A percentile compares a stretch with the other conserved stretches of the same genome.
phyloP scores from a whole-genome alignment of 2,888 invertebrate genomes.

The Resseliella maxima region DNA sequence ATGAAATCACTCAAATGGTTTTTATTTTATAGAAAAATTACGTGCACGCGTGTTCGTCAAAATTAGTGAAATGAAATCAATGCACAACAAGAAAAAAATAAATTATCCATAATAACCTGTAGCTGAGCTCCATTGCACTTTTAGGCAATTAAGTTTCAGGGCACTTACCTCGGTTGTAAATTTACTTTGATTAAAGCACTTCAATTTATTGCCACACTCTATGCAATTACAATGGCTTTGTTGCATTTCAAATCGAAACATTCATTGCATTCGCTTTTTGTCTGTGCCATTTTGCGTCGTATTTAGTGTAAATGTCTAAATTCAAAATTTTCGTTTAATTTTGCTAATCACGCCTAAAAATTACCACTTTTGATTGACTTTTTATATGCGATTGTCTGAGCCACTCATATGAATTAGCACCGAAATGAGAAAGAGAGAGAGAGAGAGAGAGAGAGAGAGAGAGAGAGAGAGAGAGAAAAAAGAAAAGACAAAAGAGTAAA shows the following conservation, averaged over 20 bases:
- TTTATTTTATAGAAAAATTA: background rate
- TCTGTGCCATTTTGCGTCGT: background rate
- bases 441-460: too few relatives aligned
- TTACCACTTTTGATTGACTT: slow-evolving; percentile 37
- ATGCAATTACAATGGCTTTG: background rate
- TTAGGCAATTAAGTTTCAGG: background rate
- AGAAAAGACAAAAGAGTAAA: background rate
- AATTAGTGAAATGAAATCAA: background rate
- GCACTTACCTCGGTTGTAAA: background rate
- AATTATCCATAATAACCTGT: background rate
- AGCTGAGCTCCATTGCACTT: background rate
- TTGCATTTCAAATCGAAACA: background rate
- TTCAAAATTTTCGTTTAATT: slow-evolving; percentile 9
- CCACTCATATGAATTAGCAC: background rate
- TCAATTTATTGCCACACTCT: background rate
- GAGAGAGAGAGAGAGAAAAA: background rate
- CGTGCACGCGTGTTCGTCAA: background rate
- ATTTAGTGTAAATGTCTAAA: background rate
- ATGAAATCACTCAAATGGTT: background rate
- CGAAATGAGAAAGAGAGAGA: too few relatives aligned
- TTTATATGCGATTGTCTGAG: background rate
- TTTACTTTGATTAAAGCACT: too few relatives aligned
- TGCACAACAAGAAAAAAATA: background rate
- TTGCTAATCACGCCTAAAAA: slow-evolving; percentile 4
- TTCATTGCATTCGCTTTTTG: too few relatives aligned